phyloP scores from a whole-genome alignment of 2,888 invertebrate genomes.

The Tachina grossa region DNA sequence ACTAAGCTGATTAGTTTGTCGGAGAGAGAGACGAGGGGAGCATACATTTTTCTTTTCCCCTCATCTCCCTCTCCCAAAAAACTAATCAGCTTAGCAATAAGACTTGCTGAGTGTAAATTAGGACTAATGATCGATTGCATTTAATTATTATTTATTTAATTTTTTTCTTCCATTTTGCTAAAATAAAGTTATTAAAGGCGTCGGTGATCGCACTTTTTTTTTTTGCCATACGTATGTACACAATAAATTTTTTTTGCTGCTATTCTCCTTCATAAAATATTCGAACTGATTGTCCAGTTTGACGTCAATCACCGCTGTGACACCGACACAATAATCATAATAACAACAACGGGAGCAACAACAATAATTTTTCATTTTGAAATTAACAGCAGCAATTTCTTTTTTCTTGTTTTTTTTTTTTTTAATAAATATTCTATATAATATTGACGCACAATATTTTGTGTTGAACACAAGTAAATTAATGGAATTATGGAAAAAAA shows the following conservation, averaged over 20 bases:
- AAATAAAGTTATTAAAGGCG: slow-evolving; percentile 45
- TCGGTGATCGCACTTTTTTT: slow-evolving; percentile 49
- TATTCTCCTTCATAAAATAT: slow-evolving; percentile 45
- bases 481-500: slow-evolving; percentile 29
- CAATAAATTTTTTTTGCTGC: slow-evolving; percentile 22
- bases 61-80: no score
- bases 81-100: no score
- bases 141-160: slow-evolving; percentile 6
- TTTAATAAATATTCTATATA: slow-evolving; percentile 33
- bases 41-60: no score
- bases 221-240: background rate
- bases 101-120: no score
- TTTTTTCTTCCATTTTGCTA: slow-evolving; percentile 4
- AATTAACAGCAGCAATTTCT: slow-evolving; percentile 36
- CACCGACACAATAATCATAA: slow-evolving; percentile 75
- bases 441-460: slow-evolving; percentile 73
- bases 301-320: slow-evolving; percentile 75
- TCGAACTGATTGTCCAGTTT: slow-evolving; percentile 74
- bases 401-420: slow-evolving; percentile 23
- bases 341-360: slow-evolving; percentile 67
- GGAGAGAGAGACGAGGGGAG: no score
- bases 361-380: slow-evolving; percentile 36
- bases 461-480: slow-evolving; percentile 51
- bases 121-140: slow-evolving; percentile 27
- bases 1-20: no score